A percentile compares a stretch with the other conserved stretches of the same genome.
phyloP scores from a whole-genome alignment of 2,113 vertebrate genomes.

The Pyrgilauda ruficollis region DNA sequence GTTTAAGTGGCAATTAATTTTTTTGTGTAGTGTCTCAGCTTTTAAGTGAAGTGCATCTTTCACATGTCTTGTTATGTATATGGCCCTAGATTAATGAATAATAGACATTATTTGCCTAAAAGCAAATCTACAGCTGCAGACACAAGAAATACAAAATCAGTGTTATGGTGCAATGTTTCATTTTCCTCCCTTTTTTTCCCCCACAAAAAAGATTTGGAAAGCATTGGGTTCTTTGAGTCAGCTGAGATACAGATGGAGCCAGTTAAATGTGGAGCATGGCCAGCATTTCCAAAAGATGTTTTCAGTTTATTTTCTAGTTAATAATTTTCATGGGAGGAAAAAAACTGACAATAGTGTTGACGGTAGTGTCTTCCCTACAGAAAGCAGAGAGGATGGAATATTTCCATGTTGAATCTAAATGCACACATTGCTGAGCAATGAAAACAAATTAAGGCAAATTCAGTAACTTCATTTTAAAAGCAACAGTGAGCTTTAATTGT shows the following conservation, averaged over 20 bases:
- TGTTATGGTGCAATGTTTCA: neutral
- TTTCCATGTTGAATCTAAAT: slow-evolving; percentile 36
- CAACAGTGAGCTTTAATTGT: slow-evolving; percentile 51
- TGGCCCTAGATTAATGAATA: neutral
- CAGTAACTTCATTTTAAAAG: slow-evolving; percentile 44
- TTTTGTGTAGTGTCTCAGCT: neutral
- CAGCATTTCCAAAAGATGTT: slow-evolving; percentile 1
- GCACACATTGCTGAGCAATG: slow-evolving; percentile 23
- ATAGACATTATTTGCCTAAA: neutral
- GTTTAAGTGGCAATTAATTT: neutral
- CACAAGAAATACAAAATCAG: neutral
- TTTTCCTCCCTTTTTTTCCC: neutral
- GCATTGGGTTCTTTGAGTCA: neutral
- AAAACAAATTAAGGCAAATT: slow-evolving; percentile 44
- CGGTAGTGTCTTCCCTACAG: neutral
- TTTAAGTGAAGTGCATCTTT: neutral
- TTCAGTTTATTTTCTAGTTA: slow-evolving; percentile 31
- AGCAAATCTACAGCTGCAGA: neutral
- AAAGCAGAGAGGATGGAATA: neutral
- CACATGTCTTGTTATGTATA: neutral
- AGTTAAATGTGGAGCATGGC: neutral
- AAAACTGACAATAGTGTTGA: neutral
- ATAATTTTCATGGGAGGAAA: neutral
- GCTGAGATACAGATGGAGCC: neutral
- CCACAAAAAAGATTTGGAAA: neutral